Evolutionary conservation across 1,140 invertebrate genomes (phyloP), one percentile per base, ranked within the genome.

Genomic region (Thaumatotibia leucotreta): DNA sequence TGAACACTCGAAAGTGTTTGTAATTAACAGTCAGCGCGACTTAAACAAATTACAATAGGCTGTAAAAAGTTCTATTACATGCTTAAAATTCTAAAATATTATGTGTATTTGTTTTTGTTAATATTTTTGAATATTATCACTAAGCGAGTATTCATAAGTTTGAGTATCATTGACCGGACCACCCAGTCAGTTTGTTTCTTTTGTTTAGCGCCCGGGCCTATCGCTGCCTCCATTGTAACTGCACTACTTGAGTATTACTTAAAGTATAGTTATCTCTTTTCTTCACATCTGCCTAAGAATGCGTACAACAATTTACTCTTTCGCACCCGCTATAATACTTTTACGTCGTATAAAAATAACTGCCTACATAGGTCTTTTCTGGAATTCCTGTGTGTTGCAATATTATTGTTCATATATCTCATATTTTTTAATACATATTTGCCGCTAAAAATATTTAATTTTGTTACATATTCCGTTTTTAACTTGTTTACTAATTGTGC

Each of bases 31-130:
- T 29, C 0, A 63, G 0, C 9, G 4, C 33, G 58, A 62, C 52
- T 67, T 67, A 67, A 67, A 67, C 65, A 66, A 66, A 49, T 14
- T 65, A n/a, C 2, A 5, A 5, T 32, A 32, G 10, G 31, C 31
- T 32, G 31, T 4, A 32, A 5, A n/a, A n/a, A n/a, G n/a, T n/a
- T n/a, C n/a, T n/a, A n/a, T n/a, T n/a, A n/a, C 10, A n/a, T 32
- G 4, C 10, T 32, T 32, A 4, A 32, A 32, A 5, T 32, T 32
- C 4, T 10, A 5, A 32, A 5, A 5, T 4, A 49, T n/a, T 14
- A 5, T 32, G 31, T 32, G 31, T 32, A 4, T 32, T 32, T 32
- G 31, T 10, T 32, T 32, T 32, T 10, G 10, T 32, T 10, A 32
- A 32, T 10, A 10, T 32, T 32, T 4, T 32, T 32, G 10, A 4